Evolutionary conservation across 2,113 vertebrate species (phyloP), one percentile per base, ranked within the genome.

Genomic region (Connochaetes taurinus): DNA sequence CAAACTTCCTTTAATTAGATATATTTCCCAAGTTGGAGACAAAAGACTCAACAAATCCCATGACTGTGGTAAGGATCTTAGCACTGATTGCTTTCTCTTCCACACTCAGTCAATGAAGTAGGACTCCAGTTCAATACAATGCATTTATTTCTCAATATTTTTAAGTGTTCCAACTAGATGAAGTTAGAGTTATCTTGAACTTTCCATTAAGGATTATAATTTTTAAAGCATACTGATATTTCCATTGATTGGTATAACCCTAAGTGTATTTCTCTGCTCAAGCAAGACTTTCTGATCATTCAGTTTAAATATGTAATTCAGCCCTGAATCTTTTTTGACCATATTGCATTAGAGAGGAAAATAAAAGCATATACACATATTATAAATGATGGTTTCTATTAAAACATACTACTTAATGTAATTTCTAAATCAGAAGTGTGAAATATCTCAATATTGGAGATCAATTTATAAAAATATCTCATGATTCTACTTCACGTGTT

Each of bases 1-100:
- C 71, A 96, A 95, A 95, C 36, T 95, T 96, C 21, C 90, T 43
- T 88, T 97, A 96, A 97, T 95, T 87, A 97, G 90, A 97, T 95
- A 8, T 91, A 91, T 96, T 98, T 95, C 90, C 50, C 78, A 85
- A 92, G 50, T 96, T 84, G 74, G 17, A 91, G 55, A n/a, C n/a
- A 91, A 67, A 91, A 83, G 91, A 57, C 23, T 31, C 90, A 95
- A 82, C 43, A 90, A 87, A 27, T 57, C 90, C 60, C 45, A 85
- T 0, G 29, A 58, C 67, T 33, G 21, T 84, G 80, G 45, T 52
- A 80, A 95, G 33, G 40, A 87, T 87, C 36, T 97, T 64, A 94
- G 64, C 29, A 71, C 74, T 91, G 97, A 96, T 91, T 92, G 15
- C 27, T 85, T 94, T 89, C 88, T 86, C 60, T 89, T 87, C n/a